phyloP scores from a whole-genome alignment of 2,888 invertebrate species.

The Athalia rosae region DNA sequence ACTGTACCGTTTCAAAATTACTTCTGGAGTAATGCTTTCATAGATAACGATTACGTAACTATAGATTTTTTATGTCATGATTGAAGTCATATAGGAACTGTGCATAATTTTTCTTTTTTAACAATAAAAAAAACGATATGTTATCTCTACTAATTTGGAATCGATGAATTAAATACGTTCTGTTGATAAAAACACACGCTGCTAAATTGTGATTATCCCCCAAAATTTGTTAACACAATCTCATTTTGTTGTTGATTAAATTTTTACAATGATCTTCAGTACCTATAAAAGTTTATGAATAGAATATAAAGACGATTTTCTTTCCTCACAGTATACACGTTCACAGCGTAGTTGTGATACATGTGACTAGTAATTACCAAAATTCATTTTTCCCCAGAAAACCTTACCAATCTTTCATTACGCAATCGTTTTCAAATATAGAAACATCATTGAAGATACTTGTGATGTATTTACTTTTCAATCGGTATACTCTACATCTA shows the following conservation, averaged over 20 bases:
- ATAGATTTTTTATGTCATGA: constrained; percentile 10
- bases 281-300: no score
- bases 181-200: no score
- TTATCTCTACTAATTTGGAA: not conserved
- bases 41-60: constrained; percentile 29
- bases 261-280: no score
- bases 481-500: constrained; percentile 21
- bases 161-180: not conserved
- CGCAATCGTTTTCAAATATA: constrained; percentile 31
- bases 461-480: constrained; percentile 17
- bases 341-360: not conserved
- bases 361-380: not conserved
- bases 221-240: no score
- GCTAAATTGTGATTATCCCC: no score
- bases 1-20: constrained; percentile 50
- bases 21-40: constrained; percentile 35
- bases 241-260: no score
- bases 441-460: constrained; percentile 6
- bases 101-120: not conserved
- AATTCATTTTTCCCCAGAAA: not conserved
- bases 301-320: no score
- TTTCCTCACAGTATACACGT: not conserved
- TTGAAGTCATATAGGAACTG: not conserved
- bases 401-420: constrained; percentile 7
- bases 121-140: not conserved